Percentiles rank a stretch among this genome's conserved stretches.
Evolutionary conservation across 1,140 invertebrate species (phyloP).

Genomic region (Cryptotermes secundus): DNA sequence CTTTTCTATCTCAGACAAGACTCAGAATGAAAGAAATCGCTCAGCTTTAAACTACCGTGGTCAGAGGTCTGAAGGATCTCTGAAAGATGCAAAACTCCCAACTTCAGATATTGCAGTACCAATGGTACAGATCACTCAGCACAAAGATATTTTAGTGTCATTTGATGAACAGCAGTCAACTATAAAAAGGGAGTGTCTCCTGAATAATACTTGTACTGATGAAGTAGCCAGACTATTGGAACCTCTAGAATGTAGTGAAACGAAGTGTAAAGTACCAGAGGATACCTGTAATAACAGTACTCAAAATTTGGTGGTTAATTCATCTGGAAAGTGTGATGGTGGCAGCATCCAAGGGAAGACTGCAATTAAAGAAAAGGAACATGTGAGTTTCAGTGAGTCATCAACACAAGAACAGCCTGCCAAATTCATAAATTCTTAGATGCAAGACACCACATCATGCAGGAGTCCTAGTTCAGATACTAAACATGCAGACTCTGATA

Average conservation of each 20-base stretch:
- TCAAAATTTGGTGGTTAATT: too few species aligned
- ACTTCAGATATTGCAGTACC: too few species aligned
- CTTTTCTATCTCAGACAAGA: not conserved
- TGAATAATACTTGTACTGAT: not conserved
- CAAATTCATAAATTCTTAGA: not conserved
- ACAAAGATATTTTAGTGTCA: not conserved
- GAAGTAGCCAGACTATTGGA: not conserved
- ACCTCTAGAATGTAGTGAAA: not conserved
- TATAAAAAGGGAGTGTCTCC: too few species aligned
- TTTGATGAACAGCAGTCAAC: not conserved
- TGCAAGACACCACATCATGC: not conserved
- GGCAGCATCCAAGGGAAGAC: too few species aligned
- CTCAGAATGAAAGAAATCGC: not conserved
- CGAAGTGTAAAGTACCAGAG: not conserved
- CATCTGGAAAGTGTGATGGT: not conserved
- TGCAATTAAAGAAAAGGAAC: not conserved
- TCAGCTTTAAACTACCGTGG: not conserved
- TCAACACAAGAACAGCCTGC: not conserved
- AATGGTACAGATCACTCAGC: not conserved
- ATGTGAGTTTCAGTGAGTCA: not conserved
- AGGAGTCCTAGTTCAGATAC: conserved; percentile 31
- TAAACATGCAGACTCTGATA: conserved; percentile 40
- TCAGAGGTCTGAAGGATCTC: not conserved
- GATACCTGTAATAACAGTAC: not conserved
- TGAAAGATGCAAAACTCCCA: not conserved